A percentile compares a stretch with the other conserved stretches of the same genome.
Conservation (phyloP, 2,113 vertebrate species). For the Gyps fulvus region DNA sequence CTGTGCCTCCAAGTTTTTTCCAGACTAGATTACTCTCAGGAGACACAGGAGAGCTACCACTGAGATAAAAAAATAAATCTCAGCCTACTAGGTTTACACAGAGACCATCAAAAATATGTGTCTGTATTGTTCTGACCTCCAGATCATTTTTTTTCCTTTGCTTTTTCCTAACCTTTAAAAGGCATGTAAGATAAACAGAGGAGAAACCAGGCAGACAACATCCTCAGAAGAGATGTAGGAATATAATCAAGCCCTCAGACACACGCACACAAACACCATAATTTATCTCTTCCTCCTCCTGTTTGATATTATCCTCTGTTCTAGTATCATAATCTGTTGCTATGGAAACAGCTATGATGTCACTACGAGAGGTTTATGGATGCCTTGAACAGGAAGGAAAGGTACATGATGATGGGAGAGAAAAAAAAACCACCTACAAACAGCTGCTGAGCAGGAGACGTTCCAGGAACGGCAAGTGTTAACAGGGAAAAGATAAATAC, state of each 20-base stretch:
- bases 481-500: slow-evolving; percentile 43
- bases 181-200: slow-evolving; percentile 41
- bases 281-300: slow-evolving; percentile 68
- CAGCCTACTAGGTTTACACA: background rate
- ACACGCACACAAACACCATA: slow-evolving; percentile 51
- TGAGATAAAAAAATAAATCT: slow-evolving; percentile 4
- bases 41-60: background rate
- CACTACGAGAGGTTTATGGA: slow-evolving; percentile 62
- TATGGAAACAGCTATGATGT: slow-evolving; percentile 70
- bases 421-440: slow-evolving; percentile 14
- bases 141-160: background rate
- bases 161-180: slow-evolving; percentile 48
- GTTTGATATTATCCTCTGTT: slow-evolving; percentile 68
- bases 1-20: background rate
- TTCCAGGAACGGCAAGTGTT: slow-evolving; percentile 38
- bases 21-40: background rate
- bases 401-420: slow-evolving; percentile 43
- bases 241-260: slow-evolving; percentile 63
- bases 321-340: slow-evolving; percentile 73
- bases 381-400: slow-evolving; percentile 61
- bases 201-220: slow-evolving; percentile 39
- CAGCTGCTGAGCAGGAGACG: slow-evolving; percentile 37
- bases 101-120: background rate
- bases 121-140: slow-evolving; percentile 23
- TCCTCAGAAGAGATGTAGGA: slow-evolving; percentile 40